phyloP scores from a whole-genome alignment of 1,140 invertebrate species.

The Bombus superbus region DNA sequence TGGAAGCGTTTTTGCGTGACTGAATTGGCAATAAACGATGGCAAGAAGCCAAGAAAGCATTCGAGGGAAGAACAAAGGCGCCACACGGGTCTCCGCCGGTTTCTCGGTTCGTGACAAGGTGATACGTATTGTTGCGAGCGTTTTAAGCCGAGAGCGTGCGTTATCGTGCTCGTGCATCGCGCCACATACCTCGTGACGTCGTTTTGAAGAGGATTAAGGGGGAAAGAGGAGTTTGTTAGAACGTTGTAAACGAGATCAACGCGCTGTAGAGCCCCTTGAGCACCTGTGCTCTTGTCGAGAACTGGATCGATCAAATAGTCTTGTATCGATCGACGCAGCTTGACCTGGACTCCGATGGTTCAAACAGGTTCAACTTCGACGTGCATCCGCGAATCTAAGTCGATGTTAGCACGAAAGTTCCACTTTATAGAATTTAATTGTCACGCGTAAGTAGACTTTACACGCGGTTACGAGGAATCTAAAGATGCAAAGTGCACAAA shows the following conservation, averaged over 20 bases:
- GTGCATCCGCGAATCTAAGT: not conserved
- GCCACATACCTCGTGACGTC: conserved; percentile 39
- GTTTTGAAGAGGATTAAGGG: conserved; percentile 37
- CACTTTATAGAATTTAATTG: too few species aligned
- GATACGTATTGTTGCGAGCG: conserved; percentile 25
- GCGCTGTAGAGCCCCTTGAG: conserved; percentile 8
- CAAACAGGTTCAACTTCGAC: not conserved
- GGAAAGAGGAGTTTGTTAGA: conserved; percentile 19
- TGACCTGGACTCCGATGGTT: not conserved
- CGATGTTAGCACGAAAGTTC: not conserved
- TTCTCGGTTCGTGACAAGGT: not conserved
- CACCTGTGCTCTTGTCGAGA: conserved; percentile 34
- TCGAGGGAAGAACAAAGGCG: conserved; percentile 52
- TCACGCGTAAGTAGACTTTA: too few species aligned
- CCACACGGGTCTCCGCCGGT: not conserved
- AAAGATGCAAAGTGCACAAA: too few species aligned
- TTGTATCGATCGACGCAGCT: not conserved
- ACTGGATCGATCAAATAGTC: conserved; percentile 40
- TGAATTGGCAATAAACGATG: conserved; percentile 56
- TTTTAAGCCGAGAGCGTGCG: conserved; percentile 13
- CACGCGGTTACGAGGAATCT: too few species aligned
- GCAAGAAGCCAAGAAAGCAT: conserved; percentile 25
- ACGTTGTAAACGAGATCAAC: conserved; percentile 57
- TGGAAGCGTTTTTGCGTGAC: conserved; percentile 20
- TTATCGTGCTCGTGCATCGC: conserved; percentile 30